Percentiles rank a stretch among this genome's conserved stretches.
phyloP scores from a whole-genome alignment of 2,797 vertebrate genomes.

The Cossypha dichroa region DNA sequence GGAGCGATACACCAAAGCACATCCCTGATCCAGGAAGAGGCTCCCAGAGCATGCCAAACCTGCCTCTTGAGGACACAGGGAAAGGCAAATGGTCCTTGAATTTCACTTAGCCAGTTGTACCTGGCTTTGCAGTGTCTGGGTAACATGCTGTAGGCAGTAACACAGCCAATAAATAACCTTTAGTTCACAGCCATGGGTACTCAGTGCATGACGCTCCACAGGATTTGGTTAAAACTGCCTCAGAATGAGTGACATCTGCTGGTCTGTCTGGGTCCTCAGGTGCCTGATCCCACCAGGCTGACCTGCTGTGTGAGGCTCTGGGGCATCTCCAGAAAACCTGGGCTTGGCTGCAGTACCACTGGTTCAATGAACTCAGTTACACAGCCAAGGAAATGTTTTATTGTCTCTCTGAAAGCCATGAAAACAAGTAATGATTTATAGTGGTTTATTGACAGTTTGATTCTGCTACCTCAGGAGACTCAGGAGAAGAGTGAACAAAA shows the following conservation, averaged over 20 bases:
- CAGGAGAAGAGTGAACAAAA: not conserved
- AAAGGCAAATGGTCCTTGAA: not conserved
- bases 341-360: not conserved
- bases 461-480: not conserved
- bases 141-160: not conserved
- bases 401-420: not conserved
- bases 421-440: not conserved
- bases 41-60: not conserved
- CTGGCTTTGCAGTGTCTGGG: not conserved
- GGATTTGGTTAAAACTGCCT: not conserved
- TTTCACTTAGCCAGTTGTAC: not conserved
- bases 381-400: not conserved
- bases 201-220: fast-evolving
- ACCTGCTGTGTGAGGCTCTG: fast-evolving
- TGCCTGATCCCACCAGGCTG: not conserved
- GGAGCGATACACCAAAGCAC: not conserved
- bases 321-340: not conserved
- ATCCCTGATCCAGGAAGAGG: not conserved
- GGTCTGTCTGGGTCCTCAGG: not conserved
- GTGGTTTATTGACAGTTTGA: not conserved
- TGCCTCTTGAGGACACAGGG: fast-evolving
- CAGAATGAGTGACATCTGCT: not conserved
- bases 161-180: fast-evolving
- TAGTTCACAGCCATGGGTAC: fast-evolving
- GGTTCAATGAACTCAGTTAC: not conserved